phyloP scores from a whole-genome alignment of 2,797 vertebrate genomes.

The Lerista edwardsae region DNA sequence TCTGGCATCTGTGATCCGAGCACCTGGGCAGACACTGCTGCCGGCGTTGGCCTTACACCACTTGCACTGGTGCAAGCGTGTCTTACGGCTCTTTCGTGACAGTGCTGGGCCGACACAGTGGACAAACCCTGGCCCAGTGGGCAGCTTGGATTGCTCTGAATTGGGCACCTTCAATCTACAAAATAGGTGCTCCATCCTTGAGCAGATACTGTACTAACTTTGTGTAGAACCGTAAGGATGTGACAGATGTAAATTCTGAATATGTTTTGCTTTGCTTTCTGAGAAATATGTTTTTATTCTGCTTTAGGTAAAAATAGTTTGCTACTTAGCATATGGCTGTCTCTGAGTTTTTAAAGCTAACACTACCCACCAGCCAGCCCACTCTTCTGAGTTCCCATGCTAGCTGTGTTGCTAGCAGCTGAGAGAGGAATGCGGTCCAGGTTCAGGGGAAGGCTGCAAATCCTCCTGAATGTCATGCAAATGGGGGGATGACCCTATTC shows the following conservation, averaged over 20 bases:
- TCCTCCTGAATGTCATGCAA: too few species aligned
- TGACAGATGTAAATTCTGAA: neutral
- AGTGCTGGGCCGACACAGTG: too few species aligned
- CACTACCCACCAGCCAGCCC: conserved; percentile 12
- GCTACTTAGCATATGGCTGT: conserved; percentile 6
- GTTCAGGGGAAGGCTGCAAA: neutral
- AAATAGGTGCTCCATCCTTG: neutral
- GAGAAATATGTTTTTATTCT: conserved; percentile 17
- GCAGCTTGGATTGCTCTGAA: too few species aligned
- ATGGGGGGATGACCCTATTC: too few species aligned
- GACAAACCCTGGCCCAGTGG: too few species aligned
- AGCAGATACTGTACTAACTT: neutral
- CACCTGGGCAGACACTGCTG: too few species aligned
- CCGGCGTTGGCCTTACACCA: too few species aligned
- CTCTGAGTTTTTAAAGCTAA: conserved; percentile 17
- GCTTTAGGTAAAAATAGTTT: neutral
- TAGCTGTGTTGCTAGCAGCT: neutral
- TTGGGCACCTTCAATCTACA: neutral
- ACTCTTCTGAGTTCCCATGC: neutral
- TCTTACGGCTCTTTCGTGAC: too few species aligned
- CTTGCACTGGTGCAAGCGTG: too few species aligned
- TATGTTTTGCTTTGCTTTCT: conserved; percentile 8
- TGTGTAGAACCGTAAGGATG: too few species aligned
- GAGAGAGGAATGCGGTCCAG: neutral
- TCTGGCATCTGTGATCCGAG: too few species aligned